A percentile compares a stretch with the other conserved stretches of the same genome.
Conservation (phyloP, 2,113 vertebrate genomes). For the Rhabdomys dilectus region DNA sequence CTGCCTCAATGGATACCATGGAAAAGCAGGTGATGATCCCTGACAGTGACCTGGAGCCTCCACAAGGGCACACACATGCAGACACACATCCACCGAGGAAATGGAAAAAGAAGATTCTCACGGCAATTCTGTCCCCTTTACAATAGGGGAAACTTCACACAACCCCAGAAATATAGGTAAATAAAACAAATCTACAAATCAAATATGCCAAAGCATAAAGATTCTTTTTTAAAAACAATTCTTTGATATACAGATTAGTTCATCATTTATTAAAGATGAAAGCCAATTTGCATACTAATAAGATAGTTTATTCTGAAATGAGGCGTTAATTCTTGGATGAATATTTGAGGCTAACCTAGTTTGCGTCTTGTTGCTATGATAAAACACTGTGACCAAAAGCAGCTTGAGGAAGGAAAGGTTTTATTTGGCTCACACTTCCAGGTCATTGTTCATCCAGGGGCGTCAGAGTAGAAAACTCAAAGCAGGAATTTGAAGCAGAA, state of each 20-base stretch:
- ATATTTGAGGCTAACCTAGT: neutral
- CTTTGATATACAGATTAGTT: neutral
- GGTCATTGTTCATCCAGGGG: neutral
- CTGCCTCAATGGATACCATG: neutral
- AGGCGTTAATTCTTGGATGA: neutral
- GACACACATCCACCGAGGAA: neutral
- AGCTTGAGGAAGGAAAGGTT: neutral
- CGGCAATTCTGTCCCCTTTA: neutral
- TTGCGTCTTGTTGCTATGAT: neutral
- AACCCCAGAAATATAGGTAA: neutral
- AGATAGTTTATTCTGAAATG: neutral
- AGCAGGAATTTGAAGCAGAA: neutral
- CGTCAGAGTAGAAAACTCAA: neutral
- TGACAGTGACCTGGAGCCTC: neutral
- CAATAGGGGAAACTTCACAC: neutral
- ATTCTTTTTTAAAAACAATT: neutral
- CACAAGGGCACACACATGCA: neutral
- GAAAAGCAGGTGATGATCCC: neutral
- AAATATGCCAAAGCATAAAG: neutral
- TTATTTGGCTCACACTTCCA: neutral
- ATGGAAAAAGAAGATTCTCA: neutral
- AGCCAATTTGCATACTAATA: neutral
- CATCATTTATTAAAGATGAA: neutral
- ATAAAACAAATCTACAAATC: neutral
- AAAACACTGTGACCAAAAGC: neutral